Percentiles rank a stretch among this genome's conserved stretches.
Conservation (phyloP, 2,888 invertebrate species). For the Athalia cordata region DNA sequence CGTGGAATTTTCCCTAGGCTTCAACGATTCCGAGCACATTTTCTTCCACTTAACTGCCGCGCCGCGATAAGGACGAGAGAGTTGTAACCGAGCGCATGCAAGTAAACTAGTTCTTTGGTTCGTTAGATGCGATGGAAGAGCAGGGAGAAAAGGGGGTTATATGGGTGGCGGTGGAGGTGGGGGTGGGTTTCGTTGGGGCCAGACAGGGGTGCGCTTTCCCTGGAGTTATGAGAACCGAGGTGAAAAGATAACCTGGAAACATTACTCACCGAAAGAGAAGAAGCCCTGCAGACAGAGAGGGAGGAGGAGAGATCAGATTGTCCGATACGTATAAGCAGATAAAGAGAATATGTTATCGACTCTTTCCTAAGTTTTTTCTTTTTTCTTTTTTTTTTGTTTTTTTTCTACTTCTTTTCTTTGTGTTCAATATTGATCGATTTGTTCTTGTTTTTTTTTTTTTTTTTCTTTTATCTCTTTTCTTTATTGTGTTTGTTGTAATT, state of each 20-base stretch:
- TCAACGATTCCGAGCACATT: slow-evolving; percentile 63
- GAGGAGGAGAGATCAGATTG: slow-evolving; percentile 5
- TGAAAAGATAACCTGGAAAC: slow-evolving; percentile 70
- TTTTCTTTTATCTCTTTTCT: too few species aligned
- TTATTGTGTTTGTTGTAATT: background rate
- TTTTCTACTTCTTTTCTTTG: background rate
- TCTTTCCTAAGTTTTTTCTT: background rate
- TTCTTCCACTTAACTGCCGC: slow-evolving; percentile 71
- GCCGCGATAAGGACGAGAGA: slow-evolving; percentile 59
- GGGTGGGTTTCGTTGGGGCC: slow-evolving; percentile 40
- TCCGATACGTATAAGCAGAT: slow-evolving; percentile 9
- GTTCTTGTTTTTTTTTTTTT: background rate
- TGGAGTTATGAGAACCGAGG: slow-evolving; percentile 70
- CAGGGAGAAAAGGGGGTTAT: background rate
- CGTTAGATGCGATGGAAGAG: slow-evolving; percentile 61
- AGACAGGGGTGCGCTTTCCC: slow-evolving; percentile 53
- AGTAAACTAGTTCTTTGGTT: slow-evolving; percentile 69
- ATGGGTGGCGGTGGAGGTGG: background rate
- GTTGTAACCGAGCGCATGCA: slow-evolving; percentile 43
- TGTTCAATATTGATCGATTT: background rate
- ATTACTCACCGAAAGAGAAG: slow-evolving; percentile 64
- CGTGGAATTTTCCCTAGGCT: slow-evolving; percentile 58
- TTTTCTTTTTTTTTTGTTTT: background rate
- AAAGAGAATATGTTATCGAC: slow-evolving; percentile 37
- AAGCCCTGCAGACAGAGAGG: slow-evolving; percentile 42